Evolutionary conservation across 2,797 vertebrate species (phyloP).

Genomic region (Acipenser oxyrinchus): DNA sequence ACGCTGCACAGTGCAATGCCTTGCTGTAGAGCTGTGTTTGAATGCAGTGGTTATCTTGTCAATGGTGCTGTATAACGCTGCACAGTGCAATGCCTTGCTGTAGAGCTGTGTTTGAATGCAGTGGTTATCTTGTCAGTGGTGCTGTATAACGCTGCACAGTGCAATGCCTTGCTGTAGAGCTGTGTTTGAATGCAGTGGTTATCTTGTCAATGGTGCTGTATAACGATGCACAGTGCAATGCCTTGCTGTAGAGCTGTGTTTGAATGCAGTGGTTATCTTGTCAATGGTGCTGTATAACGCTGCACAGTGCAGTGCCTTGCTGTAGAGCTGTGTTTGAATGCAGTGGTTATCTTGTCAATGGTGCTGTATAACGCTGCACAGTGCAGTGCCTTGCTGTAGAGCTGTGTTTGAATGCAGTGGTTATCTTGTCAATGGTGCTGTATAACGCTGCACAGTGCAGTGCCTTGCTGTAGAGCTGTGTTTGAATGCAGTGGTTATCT

Average conservation of each 20-base stretch:
- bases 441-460: background rate
- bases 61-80: too few relatives aligned
- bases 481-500: too few relatives aligned
- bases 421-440: too few relatives aligned
- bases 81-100: conserved; percentile 65
- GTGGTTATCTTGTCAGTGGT: too few relatives aligned
- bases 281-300: too few relatives aligned
- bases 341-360: too few relatives aligned
- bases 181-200: too few relatives aligned
- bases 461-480: conserved; percentile 71
- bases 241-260: conserved; percentile 66
- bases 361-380: too few relatives aligned
- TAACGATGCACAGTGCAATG: conserved; percentile 30
- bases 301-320: conserved; percentile 65
- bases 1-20: conserved; percentile 49
- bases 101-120: conserved; percentile 46
- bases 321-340: conserved; percentile 48
- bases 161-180: conserved; percentile 72
- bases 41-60: too few relatives aligned
- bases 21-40: conserved; percentile 59
- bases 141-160: too few relatives aligned
- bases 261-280: too few relatives aligned
- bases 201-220: too few relatives aligned
- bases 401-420: conserved; percentile 13
- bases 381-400: conserved; percentile 72